phyloP scores from a whole-genome alignment of 2,888 invertebrate genomes.

The Lamellibrachia columna region DNA sequence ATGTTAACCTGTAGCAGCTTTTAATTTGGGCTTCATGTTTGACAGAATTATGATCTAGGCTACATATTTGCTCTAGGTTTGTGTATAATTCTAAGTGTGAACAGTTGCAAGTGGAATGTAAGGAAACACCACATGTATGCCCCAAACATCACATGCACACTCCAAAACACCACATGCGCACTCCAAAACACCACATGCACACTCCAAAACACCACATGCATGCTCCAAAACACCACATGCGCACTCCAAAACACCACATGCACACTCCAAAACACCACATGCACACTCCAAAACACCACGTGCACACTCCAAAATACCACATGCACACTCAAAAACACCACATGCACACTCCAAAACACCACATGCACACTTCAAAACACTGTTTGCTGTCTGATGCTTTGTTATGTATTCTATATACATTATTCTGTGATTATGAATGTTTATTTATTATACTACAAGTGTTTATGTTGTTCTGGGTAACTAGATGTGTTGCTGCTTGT shows the following conservation, averaged over 20 bases:
- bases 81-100: background rate
- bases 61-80: background rate
- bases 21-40: background rate
- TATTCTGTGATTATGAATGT: background rate
- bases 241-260: too few species aligned
- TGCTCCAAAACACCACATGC: too few species aligned
- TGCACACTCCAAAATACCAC: too few species aligned
- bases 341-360: too few species aligned
- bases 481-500: background rate
- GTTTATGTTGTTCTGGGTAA: background rate
- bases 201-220: too few species aligned
- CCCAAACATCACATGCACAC: too few species aligned
- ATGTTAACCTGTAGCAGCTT: background rate
- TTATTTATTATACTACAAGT: background rate
- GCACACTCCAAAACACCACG: too few species aligned
- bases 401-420: background rate
- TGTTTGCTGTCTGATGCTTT: background rate
- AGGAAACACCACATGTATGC: too few species aligned
- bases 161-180: too few species aligned
- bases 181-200: too few species aligned
- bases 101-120: background rate
- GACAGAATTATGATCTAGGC: background rate
- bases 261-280: too few species aligned
- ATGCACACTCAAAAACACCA: too few species aligned
- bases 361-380: background rate